Conservation (phyloP, 1,140 invertebrate species). For the Charaxes varanes region DNA sequence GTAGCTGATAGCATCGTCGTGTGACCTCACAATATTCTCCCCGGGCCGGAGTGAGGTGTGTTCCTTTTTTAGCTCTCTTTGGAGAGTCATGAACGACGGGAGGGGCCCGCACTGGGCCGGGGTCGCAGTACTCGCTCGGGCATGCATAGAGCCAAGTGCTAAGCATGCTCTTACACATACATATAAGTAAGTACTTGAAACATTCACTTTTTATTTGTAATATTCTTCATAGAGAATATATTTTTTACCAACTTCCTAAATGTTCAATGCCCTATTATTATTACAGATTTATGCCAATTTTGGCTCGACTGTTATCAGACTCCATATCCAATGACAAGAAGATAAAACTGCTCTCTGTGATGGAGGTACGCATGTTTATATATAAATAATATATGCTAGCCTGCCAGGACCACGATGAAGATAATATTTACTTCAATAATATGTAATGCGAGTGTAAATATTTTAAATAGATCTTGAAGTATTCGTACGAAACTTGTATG, state of each 20-base stretch:
- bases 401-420: no score
- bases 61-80: conserved; percentile 65
- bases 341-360: conserved; percentile 69
- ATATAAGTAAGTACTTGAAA: conserved; percentile 73
- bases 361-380: conserved; percentile 72
- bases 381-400: no score
- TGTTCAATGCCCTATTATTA: conserved; percentile 1
- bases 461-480: no score
- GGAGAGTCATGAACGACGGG: conserved; percentile 61
- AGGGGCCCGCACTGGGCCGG: conserved; percentile 75
- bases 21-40: conserved; percentile 61
- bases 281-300: conserved; percentile 77
- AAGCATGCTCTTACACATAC: conserved; percentile 78
- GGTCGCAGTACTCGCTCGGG: conserved; percentile 77
- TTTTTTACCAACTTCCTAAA: no score
- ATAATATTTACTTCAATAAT: no score
- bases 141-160: conserved; percentile 75
- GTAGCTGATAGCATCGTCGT: conserved; percentile 62
- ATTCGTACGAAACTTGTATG: no score
- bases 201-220: neutral
- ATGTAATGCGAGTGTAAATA: no score
- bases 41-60: conserved; percentile 62
- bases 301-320: conserved; percentile 75
- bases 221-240: no score
- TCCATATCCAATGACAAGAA: conserved; percentile 73